Evolutionary conservation across 2,797 vertebrate genomes (phyloP), one percentile per base, ranked within the genome.

Genomic region (Scomberomorus guttatus): DNA sequence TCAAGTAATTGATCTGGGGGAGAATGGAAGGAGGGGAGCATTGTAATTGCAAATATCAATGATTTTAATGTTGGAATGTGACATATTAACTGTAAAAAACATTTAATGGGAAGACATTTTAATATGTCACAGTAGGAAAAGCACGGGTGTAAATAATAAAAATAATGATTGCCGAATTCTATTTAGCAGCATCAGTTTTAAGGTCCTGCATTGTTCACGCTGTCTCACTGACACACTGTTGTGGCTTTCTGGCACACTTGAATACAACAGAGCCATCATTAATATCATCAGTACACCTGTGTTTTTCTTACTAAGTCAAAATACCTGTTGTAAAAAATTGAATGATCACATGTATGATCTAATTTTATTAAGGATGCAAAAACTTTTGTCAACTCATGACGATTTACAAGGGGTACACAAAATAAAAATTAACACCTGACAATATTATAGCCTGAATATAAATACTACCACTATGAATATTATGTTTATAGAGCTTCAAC

Each of bases 11-110:
- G 46, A n/a, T 2, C 46, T 18, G 39, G 14, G 7, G 46, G 12
- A 18, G 18, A 50, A 20, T 20, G 18, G 18, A 50, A 20, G 4
- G 6, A 50, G 18, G 18, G 44, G 17, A 46, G 5, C 6, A 8
- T 48, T 18, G 44, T 18, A 48, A 48, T 18, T 48, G 44, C 3
- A 6, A 7, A 48, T 17, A 48, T 55, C 32, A 51, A n/a, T n/a
- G 20, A 1, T 27, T 46, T 56, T 29, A 39, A 4, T 0, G 55
- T 42, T n/a, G 7, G 10, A 64, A 34, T 13, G 6, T 3, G 17
- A 29, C 12, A 48, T 46, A 18, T 27, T 9, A 52, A 37, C 51
- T 15, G 42, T 12, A 24, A 44, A n/a, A 72, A 34, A 73, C 6
- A 20, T 11, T 5, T 11, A 15, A 44, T 4, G 42, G 4, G 15